These are phyloP conservation scores for Conops quadrifasciatus DNA, from an alignment of 2,888 invertebrate genomes.

Conservation along the genomic window DNA sequence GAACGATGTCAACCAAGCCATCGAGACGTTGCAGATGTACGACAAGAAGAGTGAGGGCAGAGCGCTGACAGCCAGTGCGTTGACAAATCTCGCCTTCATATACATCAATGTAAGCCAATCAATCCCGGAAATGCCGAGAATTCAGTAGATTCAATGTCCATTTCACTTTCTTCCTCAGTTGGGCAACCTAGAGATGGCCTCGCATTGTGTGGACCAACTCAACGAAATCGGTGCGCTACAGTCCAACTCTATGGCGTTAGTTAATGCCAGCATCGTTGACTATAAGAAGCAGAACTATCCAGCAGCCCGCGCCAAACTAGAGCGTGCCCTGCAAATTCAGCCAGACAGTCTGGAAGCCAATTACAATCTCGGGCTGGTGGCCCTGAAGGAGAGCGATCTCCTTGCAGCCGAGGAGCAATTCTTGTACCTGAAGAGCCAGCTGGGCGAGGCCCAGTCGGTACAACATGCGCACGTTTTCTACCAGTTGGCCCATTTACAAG, in stretches of 20 bases:
- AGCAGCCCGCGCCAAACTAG: constrained; percentile 76
- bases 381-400: constrained; percentile 70
- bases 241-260: constrained; percentile 82
- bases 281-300: constrained; percentile 75
- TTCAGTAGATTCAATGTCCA: background rate
- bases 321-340: constrained; percentile 80
- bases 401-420: constrained; percentile 83
- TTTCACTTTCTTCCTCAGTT: constrained; percentile 67
- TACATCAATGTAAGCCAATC: constrained; percentile 63
- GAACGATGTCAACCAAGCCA: constrained; percentile 80
- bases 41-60: constrained; percentile 78
- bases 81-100: constrained; percentile 86
- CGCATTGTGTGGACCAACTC: constrained; percentile 77
- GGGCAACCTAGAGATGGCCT: constrained; percentile 81
- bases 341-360: constrained; percentile 84
- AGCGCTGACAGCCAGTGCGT: constrained; percentile 84
- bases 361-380: constrained; percentile 76
- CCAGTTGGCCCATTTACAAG: constrained; percentile 82
- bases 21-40: constrained; percentile 84
- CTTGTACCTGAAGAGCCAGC: constrained; percentile 71
- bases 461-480: constrained; percentile 71
- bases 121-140: too few species aligned
- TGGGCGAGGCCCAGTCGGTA: constrained; percentile 56
- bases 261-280: constrained; percentile 85
- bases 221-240: constrained; percentile 73